Evolutionary conservation across 2,797 vertebrate genomes (phyloP).

Genomic region (Coilia nasus): DNA sequence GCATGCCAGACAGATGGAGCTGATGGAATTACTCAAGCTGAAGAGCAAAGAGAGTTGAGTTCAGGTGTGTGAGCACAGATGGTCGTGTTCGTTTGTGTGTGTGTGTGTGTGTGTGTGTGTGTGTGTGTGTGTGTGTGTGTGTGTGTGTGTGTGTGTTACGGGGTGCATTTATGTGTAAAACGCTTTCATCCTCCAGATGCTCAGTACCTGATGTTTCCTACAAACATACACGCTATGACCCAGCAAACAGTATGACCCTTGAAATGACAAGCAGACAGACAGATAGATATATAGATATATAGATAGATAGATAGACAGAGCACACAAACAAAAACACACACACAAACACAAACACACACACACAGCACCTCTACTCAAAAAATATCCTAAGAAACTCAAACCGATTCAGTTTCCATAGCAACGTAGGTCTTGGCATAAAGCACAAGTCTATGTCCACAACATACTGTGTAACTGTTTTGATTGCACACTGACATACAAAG

Average conservation of each 20-base stretch:
- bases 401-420: conserved; percentile 23
- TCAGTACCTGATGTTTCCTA: conserved; percentile 22
- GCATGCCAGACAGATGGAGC: conserved; percentile 4
- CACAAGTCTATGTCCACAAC: neutral
- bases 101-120: neutral
- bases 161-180: conserved; percentile 5
- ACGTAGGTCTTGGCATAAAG: conserved; percentile 19
- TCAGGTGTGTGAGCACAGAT: conserved; percentile 23
- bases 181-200: conserved; percentile 12
- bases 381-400: conserved; percentile 1
- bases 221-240: conserved; percentile 10
- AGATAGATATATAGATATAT: neutral
- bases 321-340: neutral
- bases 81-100: neutral
- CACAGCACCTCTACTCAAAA: neutral
- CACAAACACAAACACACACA: neutral
- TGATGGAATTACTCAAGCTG: conserved; percentile 20
- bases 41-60: conserved; percentile 19
- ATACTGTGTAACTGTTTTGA: neutral
- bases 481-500: neutral
- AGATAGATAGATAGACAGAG: neutral
- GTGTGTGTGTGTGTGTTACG: conserved; percentile 24
- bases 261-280: neutral
- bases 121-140: neutral
- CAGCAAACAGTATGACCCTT: neutral